phyloP scores from a whole-genome alignment of 2,888 invertebrate genomes.

The Lampropteryx suffumata region DNA sequence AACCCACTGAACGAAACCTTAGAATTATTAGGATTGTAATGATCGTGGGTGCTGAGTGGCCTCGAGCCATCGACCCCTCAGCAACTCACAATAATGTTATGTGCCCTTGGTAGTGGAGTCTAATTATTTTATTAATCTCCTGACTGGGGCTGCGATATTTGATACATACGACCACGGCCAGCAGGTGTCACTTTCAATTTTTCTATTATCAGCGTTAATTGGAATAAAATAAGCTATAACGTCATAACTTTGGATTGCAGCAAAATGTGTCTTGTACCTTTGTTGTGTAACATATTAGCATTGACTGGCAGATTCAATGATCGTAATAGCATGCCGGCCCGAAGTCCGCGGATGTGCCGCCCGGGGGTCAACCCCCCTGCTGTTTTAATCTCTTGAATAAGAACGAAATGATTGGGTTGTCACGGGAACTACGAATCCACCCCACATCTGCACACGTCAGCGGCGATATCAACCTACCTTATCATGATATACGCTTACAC shows the following conservation, averaged over 20 bases:
- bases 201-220: neutral
- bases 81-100: neutral
- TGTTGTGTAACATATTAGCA: no score
- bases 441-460: neutral
- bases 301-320: neutral
- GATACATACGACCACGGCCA: neutral
- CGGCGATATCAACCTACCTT: no score
- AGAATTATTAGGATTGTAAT: no score
- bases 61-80: neutral
- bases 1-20: no score
- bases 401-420: constrained; percentile 4
- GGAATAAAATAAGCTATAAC: neutral
- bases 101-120: neutral
- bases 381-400: neutral
- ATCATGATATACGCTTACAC: no score
- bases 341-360: neutral
- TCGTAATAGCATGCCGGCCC: neutral
- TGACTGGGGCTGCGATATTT: neutral
- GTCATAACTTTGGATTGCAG: no score
- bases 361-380: neutral
- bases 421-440: neutral
- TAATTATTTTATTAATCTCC: neutral
- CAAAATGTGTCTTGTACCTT: no score
- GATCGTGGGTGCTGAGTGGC: neutral
- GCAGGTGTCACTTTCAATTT: constrained; percentile 1